Conservation (phyloP, 2,888 invertebrate species). For the Hecatera dysodea region DNA sequence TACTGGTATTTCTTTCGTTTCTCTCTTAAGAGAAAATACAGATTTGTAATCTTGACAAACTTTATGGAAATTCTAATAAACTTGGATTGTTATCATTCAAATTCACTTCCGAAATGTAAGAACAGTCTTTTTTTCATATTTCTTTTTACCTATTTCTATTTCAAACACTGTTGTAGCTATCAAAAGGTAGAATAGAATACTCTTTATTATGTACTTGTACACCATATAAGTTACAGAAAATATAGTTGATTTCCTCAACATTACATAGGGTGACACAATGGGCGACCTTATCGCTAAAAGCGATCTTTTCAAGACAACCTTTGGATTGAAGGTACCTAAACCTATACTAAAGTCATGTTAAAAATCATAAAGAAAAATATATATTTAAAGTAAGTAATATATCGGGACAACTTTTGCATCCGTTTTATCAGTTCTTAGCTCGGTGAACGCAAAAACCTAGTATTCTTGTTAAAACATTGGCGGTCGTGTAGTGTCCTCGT, state of each 20-base stretch:
- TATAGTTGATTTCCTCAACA: too few relatives aligned
- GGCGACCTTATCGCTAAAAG: too few relatives aligned
- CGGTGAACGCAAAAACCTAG: constrained; percentile 31
- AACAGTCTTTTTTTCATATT: constrained; percentile 10
- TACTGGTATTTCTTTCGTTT: constrained; percentile 22
- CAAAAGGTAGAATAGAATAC: too few relatives aligned
- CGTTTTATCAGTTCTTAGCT: constrained; percentile 34
- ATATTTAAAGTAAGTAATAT: constrained; percentile 8
- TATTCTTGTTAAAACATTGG: constrained; percentile 56
- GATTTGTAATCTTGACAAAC: constrained; percentile 57
- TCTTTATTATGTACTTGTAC: too few relatives aligned
- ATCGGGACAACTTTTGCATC: constrained; percentile 21
- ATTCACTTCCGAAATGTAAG: constrained; percentile 38
- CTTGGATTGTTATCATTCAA: constrained; percentile 54
- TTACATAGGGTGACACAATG: too few relatives aligned
- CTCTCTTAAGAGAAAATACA: constrained; percentile 23
- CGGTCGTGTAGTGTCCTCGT: constrained; percentile 34
- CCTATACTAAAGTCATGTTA: background rate
- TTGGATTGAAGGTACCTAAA: too few relatives aligned
- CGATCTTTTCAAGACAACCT: too few relatives aligned
- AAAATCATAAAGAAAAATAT: background rate
- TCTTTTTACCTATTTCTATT: background rate
- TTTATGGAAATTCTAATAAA: constrained; percentile 64
- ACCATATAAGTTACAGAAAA: too few relatives aligned
- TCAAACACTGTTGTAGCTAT: background rate